Conservation (phyloP, 1,140 invertebrate species). For the Drosophila tani region DNA sequence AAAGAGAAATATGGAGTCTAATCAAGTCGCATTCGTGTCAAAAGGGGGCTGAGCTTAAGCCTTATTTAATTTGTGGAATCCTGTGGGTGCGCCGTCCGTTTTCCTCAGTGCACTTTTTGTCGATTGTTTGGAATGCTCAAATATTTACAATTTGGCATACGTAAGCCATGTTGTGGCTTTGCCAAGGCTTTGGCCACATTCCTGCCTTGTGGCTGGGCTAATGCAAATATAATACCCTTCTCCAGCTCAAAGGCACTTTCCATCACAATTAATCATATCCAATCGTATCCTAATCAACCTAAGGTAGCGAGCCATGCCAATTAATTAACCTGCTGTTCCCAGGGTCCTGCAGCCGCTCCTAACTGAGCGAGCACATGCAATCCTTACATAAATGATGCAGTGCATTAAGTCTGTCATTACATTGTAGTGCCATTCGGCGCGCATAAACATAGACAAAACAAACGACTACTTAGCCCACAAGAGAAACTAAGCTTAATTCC, state of each 20-base stretch:
- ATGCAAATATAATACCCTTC: slow-evolving; percentile 60
- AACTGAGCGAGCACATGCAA: slow-evolving; percentile 33
- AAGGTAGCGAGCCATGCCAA: slow-evolving; percentile 13
- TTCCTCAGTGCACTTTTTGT: slow-evolving; percentile 16
- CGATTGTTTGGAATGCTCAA: slow-evolving; percentile 39
- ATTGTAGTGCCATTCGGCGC: slow-evolving; percentile 39
- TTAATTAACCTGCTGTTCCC: slow-evolving; percentile 35
- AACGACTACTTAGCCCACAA: slow-evolving; percentile 46
- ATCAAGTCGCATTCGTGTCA: not conserved
- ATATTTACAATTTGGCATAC: slow-evolving; percentile 50
- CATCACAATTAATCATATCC: slow-evolving; percentile 18
- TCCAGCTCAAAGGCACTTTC: slow-evolving; percentile 9
- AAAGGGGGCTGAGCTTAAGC: not conserved
- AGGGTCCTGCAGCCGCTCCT: slow-evolving; percentile 11
- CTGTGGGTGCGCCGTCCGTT: not conserved
- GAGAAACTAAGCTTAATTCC: slow-evolving; percentile 41
- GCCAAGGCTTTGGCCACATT: slow-evolving; percentile 13
- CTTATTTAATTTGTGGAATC: slow-evolving; percentile 6
- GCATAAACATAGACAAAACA: slow-evolving; percentile 13
- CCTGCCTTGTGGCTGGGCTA: slow-evolving; percentile 42
- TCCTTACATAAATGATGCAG: slow-evolving; percentile 34
- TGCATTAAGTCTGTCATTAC: slow-evolving; percentile 50
- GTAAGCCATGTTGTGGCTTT: slow-evolving; percentile 45
- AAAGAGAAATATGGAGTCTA: not conserved
- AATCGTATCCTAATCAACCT: slow-evolving; percentile 1